Evolutionary conservation across 2,797 vertebrate species (phyloP).

Genomic region (Myotis findleyi): DNA sequence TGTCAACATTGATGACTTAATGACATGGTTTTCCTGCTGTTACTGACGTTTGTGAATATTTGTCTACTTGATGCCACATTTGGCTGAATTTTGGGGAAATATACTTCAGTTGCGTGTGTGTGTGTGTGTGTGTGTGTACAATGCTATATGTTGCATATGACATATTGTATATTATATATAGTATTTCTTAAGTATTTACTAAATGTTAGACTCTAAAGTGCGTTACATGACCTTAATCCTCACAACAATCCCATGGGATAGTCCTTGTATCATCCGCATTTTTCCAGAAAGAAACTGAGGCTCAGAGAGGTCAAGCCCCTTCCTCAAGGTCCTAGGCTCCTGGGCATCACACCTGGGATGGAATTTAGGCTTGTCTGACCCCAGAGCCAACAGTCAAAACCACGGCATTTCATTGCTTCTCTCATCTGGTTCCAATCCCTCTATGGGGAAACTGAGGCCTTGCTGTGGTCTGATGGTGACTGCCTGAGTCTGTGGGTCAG

Average conservation of each 20-base stretch:
- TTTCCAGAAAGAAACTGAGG: background rate
- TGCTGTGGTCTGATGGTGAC: background rate
- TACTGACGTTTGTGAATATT: background rate
- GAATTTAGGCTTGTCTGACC: background rate
- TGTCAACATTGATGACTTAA: conserved; percentile 64
- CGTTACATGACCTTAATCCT: background rate
- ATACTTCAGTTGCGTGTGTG: background rate
- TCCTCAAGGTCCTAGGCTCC: background rate
- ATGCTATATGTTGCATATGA: background rate
- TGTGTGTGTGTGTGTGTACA: background rate
- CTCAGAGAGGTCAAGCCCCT: background rate
- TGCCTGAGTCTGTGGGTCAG: background rate
- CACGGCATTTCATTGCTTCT: rapidly evolving
- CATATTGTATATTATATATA: background rate
- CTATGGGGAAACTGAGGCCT: background rate
- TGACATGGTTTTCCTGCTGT: conserved; percentile 25
- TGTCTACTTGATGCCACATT: background rate
- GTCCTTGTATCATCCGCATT: too few relatives aligned
- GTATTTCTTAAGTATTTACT: background rate
- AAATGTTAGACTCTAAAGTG: background rate
- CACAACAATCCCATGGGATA: background rate
- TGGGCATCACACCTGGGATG: background rate
- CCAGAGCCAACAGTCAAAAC: background rate
- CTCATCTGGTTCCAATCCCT: background rate
- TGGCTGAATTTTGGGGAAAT: conserved; percentile 2